A percentile compares a stretch with the other conserved stretches of the same genome.
Conservation (phyloP, 2,888 invertebrate species). For the Athalia cordata region DNA sequence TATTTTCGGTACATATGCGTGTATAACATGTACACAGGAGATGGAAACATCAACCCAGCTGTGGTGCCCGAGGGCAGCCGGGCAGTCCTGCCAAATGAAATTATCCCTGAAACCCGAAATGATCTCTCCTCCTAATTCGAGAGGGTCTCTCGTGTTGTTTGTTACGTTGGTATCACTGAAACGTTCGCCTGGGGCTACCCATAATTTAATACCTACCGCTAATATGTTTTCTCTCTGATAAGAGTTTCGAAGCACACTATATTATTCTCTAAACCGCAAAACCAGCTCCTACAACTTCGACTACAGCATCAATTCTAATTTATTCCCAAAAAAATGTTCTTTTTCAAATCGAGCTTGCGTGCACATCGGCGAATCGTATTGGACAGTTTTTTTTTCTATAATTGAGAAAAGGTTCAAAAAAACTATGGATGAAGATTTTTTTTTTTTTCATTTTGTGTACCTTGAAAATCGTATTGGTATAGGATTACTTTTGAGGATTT, state of each 20-base stretch:
- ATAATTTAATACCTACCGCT: constrained; percentile 70
- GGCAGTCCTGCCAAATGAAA: constrained; percentile 65
- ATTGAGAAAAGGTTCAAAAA: too few species aligned
- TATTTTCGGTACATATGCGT: neutral
- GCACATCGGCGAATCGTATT: too few species aligned
- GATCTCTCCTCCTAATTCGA: constrained; percentile 64
- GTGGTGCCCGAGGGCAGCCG: constrained; percentile 46
- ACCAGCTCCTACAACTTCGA: constrained; percentile 7
- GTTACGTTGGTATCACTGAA: constrained; percentile 62
- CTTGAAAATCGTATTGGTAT: too few species aligned
- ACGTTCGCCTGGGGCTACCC: constrained; percentile 62
- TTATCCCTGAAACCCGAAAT: constrained; percentile 64
- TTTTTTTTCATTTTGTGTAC: too few species aligned
- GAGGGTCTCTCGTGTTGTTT: constrained; percentile 57
- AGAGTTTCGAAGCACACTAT: constrained; percentile 47
- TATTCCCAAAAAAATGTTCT: neutral
- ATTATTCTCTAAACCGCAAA: too few species aligned
- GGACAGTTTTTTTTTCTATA: too few species aligned
- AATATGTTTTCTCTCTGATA: constrained; percentile 65
- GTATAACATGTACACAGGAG: constrained; percentile 1
- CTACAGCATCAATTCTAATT: constrained; percentile 24
- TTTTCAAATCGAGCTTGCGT: neutral
- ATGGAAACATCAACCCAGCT: constrained; percentile 46
- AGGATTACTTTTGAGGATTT: too few species aligned
- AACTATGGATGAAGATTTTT: too few species aligned